Evolutionary conservation across 2,888 invertebrate species (phyloP).

Genomic region (Dryobotodes eremita): DNA sequence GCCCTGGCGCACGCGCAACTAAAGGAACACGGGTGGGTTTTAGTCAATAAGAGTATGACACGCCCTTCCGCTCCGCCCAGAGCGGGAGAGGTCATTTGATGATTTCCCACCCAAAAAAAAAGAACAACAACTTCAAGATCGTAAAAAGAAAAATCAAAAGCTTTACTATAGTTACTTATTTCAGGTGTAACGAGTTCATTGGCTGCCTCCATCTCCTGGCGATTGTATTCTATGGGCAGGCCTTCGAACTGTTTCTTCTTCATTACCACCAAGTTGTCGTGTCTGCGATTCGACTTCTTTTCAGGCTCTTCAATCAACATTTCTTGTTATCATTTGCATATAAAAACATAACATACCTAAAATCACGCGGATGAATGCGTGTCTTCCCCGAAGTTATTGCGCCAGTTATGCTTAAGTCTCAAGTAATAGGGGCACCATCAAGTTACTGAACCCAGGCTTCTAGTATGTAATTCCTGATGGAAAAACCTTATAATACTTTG

Average conservation of each 20-base stretch:
- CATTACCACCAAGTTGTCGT: not conserved
- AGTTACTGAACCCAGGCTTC: not conserved
- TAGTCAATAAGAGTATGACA: no score
- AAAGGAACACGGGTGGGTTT: no score
- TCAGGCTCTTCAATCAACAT: not conserved
- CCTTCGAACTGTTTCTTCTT: not conserved
- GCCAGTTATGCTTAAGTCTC: not conserved
- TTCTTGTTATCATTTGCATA: not conserved
- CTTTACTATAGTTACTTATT: not conserved
- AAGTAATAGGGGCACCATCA: not conserved
- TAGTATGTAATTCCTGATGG: not conserved
- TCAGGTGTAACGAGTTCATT: not conserved
- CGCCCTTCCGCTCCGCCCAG: no score
- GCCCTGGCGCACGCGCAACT: no score
- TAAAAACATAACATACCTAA: not conserved
- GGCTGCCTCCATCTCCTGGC: not conserved
- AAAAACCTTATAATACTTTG: not conserved
- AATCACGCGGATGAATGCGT: not conserved
- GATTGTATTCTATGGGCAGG: slow-evolving; percentile 8
- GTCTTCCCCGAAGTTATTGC: not conserved
- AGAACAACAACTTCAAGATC: not conserved
- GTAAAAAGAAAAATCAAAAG: not conserved
- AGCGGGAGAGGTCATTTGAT: no score
- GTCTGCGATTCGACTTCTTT: not conserved
- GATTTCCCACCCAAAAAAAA: no score